A percentile compares a stretch with the other conserved stretches of the same genome.
These are phyloP conservation scores for Neodiprion pinetum DNA, from an alignment of 1,140 invertebrate genomes.

Conservation along the genomic window DNA sequence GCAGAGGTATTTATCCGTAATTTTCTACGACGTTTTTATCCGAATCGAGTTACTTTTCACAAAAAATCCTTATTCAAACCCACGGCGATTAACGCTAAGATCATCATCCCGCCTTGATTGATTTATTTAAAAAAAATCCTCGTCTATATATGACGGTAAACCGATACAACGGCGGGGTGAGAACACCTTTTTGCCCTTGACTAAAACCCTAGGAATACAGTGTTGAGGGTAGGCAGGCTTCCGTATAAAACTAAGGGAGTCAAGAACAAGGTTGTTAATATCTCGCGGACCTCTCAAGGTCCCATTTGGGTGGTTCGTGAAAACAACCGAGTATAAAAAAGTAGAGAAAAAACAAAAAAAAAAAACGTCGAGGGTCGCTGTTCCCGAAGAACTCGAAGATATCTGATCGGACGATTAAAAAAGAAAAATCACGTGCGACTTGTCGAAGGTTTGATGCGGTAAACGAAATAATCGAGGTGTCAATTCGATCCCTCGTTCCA, in stretches of 20 bases:
- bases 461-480: too few species aligned
- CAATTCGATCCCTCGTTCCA: too few species aligned
- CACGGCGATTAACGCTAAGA: too few species aligned
- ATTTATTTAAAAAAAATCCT: too few species aligned
- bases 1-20: too few species aligned
- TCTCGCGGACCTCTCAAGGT: neutral
- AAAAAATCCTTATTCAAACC: too few species aligned
- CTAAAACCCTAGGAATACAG: conserved; percentile 51
- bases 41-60: too few species aligned
- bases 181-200: conserved; percentile 23
- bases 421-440: conserved; percentile 21
- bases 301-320: neutral
- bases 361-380: neutral
- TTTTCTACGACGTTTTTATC: too few species aligned
- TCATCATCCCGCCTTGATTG: too few species aligned
- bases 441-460: neutral
- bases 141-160: too few species aligned
- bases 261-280: conserved; percentile 52
- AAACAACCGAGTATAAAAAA: neutral
- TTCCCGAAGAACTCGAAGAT: neutral
- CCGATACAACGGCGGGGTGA: conserved; percentile 20
- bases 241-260: conserved; percentile 50
- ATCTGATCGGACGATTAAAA: neutral
- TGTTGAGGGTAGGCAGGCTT: conserved; percentile 43
- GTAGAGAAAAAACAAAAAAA: neutral